Evolutionary conservation across 2,113 vertebrate genomes (phyloP), one percentile per base, ranked within the genome.

Genomic region (Leuciscus idus): DNA sequence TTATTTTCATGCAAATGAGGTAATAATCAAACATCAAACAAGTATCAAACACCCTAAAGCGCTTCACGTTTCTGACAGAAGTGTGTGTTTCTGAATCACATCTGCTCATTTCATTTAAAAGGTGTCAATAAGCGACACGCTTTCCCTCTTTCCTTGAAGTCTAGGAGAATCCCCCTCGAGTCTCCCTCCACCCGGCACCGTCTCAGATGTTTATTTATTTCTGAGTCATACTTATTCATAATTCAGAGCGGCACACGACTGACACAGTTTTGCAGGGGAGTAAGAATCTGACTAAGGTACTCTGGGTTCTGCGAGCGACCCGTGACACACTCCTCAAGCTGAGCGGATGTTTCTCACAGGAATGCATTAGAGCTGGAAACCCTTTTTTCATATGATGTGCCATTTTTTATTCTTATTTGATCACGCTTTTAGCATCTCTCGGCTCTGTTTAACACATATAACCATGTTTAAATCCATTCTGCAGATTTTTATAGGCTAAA

Each of bases 151-250:
- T 50, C 61, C 61, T 21, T 76, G 21, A 68, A 82, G 79, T 81
- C 9, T 66, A 2, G 0, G 11, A 39, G 36, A 81, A 12, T 50
- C 23, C 39, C 7, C 43, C 17, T 23, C 50, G 9, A 74, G 78
- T 48, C 78, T 48, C 78, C 59, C 39, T 81, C 57, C 59, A 11
- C 72, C 72, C 23, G 10, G 12, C 23, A 11, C 8, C 36, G n/a
- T 80, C 74, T 82, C 36, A 72, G 79, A 80, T 79, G 59, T 80
- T 52, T 33, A 74, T 88, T 68, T 64, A 81, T 64, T 43, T 80
- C 77, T 61, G 57, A 79, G 43, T 77, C 84, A 68, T 59, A 62
- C 36, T 81, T 66, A 75, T 55, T 85, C 30, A 85, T 81, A 55
- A 75, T 81, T 87, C 62, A 74, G 57, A 74, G 12, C 26, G 6